Evolutionary conservation across 1,140 invertebrate genomes (phyloP), one percentile per base, ranked within the genome.

Genomic region (Conus betulinus): DNA sequence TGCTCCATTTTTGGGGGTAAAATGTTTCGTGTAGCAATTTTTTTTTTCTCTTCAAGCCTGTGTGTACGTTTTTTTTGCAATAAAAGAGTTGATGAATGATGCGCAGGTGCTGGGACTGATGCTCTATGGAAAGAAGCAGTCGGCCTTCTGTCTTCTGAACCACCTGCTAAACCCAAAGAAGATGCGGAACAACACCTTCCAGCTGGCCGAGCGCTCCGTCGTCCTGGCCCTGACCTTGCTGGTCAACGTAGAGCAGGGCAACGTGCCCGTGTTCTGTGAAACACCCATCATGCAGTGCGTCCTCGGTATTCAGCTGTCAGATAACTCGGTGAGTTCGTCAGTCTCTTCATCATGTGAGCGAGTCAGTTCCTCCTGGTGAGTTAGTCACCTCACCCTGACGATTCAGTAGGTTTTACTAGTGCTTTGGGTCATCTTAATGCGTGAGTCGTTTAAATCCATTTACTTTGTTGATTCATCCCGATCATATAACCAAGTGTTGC

Each of bases 191-290:
- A 87, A 23, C n/a, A 53, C 60, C 20, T 89, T 85, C 82, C 82
- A 84, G 3, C 15, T 92, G n/a, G 88, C 90, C 25, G 93, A 93
- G 71, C 89, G 93, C 74, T 71, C 91, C 5, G 53, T 93, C 20
- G 84, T 93, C 4, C 89, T 92, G 0, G 60, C 82, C 51, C 52
- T 93, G 83, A 89, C 90, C 5, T 57, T 91, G 57, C 15, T 93
- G 25, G 88, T 92, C 76, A 93, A 93, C 87, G 88, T 92, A 51
- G 90, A 90, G 11, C 87, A 91, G 52, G 82, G 87, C 25, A 87
- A 91, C 27, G 60, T 81, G 20, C 23, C 86, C n/a, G 27, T 89
- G 3, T 85, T 27, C 11, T 87, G 81, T 88, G 92, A 93, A 81
- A 85, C 87, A 0, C 78, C 78, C 27, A 88, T 93, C 20, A 84